Base-by-base conservation (phyloP, 2,797 vertebrate species). In the Perdix hodgsoniae region DNA sequence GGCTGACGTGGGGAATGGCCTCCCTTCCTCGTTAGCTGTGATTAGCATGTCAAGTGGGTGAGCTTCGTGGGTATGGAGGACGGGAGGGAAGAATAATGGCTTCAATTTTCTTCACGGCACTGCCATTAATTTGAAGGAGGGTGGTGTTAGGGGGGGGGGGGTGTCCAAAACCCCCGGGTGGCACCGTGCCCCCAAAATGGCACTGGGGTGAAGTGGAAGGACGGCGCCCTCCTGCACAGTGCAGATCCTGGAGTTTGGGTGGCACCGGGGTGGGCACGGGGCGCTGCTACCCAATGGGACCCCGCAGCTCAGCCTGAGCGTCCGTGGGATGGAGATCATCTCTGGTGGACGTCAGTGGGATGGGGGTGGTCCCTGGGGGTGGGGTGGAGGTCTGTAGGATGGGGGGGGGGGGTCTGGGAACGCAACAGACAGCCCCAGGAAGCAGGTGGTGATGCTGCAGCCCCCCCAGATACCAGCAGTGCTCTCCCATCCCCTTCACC, bases 21-120 rank as follows among this genome's bases (percentile, higher is more conserved):
- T 91, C 93, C 93, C 93, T 92, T 57, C 91, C 93, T 95, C 88
- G 88, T 95, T 95, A 95, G 96, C 93, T 95, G 94, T 96, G 96
- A 95, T 95, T 95, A 95, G 94, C 95, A 95, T 95, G 92, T 92
- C 91, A 95, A 95, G 94, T 85, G 92, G 72, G 76, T 94, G 92
- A 85, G 89, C 94, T 93, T 93, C 87, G 91, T 92, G 91, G 91
- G 94, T 74, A 94, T 74, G 94, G 94, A 93, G 91, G 96, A 93
- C 94, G 86, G 91, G 65, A 92, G 95, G 15, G 15, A 94, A 95
- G 95, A 96, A 93, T 95, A 95, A 96, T 95, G 94, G 92, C 96
- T 96, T 95, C 93, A 92, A 95, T 96, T 96, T 95, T 89, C 94
- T 92, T 76, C 87, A 4, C 79, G 59, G 95, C 94, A 93, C 88